phyloP scores from a whole-genome alignment of 2,797 vertebrate species.

The Xiphorhynchus erythropygius region DNA sequence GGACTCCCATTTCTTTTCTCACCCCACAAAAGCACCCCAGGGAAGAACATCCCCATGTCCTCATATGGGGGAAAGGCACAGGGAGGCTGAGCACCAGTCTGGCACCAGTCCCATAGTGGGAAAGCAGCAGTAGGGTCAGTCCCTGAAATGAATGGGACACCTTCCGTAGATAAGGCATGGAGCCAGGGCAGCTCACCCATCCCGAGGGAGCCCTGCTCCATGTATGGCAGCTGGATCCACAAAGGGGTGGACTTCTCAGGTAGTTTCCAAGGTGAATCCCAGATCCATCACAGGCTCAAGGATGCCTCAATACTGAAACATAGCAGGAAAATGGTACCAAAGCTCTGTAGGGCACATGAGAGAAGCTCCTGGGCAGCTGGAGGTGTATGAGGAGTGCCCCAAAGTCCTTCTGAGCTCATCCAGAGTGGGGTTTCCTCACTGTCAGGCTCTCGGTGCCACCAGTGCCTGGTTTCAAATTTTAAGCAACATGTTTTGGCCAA shows the following conservation, averaged over 20 bases:
- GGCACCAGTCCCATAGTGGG: neutral
- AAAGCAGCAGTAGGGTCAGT: fast-evolving
- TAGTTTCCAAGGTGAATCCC: neutral
- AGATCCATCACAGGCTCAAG: neutral
- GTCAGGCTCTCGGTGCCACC: neutral
- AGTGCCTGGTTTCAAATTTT: neutral
- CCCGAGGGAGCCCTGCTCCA: fast-evolving
- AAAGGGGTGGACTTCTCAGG: no score
- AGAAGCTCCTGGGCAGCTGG: neutral
- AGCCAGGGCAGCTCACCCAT: neutral
- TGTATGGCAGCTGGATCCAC: fast-evolving
- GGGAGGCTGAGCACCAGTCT: neutral
- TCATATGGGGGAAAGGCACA: fast-evolving
- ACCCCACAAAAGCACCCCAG: neutral
- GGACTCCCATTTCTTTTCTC: neutral
- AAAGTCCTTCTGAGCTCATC: neutral
- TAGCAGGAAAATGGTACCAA: neutral
- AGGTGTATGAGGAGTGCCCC: neutral
- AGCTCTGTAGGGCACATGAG: fast-evolving
- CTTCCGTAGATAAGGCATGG: neutral
- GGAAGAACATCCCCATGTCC: neutral
- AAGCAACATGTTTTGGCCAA: neutral
- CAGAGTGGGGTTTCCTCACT: neutral
- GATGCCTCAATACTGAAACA: fast-evolving
- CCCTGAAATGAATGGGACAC: fast-evolving